These are phyloP conservation scores for Muscina levida DNA, from an alignment of 2,888 invertebrate genomes.

Conservation along the genomic window DNA sequence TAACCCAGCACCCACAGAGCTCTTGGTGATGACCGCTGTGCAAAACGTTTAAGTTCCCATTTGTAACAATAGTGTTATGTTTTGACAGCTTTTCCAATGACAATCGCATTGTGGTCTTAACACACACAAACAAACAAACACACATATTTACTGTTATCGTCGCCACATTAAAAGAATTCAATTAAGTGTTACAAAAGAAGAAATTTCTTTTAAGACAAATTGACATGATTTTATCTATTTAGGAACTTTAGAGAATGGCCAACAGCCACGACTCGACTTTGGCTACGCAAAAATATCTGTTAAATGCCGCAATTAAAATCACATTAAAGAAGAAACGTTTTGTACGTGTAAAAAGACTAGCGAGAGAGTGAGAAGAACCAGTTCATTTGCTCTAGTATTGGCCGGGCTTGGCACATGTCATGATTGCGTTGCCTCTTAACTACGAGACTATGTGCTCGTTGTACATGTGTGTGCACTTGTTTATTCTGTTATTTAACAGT, in stretches of 20 bases:
- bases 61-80: no score
- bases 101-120: no score
- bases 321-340: constrained; percentile 22
- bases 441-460: no score
- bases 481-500: no score
- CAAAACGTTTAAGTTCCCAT: no score
- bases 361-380: no score
- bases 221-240: constrained; percentile 32
- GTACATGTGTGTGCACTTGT: no score
- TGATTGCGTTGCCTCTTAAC: no score
- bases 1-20: no score
- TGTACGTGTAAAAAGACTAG: constrained; percentile 5
- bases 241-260: constrained; percentile 1
- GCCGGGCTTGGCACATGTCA: background rate
- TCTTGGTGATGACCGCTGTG: no score
- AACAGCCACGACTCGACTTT: background rate
- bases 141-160: background rate
- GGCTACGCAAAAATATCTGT: constrained; percentile 10
- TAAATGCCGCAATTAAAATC: constrained; percentile 37
- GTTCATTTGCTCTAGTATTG: constrained; percentile 9
- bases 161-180: background rate
- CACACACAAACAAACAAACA: no score
- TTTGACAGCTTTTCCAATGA: no score
- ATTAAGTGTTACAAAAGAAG: constrained; percentile 1
- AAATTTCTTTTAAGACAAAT: constrained; percentile 11